phyloP scores from a whole-genome alignment of 2,113 vertebrate species.

The Hepsetus odoe region DNA sequence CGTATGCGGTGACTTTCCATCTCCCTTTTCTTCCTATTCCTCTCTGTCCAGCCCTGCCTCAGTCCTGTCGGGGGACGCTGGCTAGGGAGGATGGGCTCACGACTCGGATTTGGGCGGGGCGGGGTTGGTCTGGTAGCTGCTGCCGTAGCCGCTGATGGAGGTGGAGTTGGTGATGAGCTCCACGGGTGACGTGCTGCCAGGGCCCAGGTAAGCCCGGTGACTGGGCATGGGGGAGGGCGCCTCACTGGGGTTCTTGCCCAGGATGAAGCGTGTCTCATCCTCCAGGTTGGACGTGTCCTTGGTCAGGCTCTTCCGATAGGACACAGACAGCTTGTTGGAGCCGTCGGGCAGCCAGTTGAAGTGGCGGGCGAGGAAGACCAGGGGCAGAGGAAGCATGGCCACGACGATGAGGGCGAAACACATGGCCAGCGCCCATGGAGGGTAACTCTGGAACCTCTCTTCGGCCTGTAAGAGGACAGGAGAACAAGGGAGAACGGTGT shows the following conservation, averaged over 20 bases:
- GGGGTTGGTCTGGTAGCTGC: slow-evolving; percentile 87
- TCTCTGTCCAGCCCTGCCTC: slow-evolving; percentile 50
- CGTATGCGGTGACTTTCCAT: slow-evolving; percentile 56
- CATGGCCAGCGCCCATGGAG: slow-evolving; percentile 89
- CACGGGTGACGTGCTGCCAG: slow-evolving; percentile 83
- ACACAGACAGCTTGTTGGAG: slow-evolving; percentile 94
- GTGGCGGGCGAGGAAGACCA: slow-evolving; percentile 87
- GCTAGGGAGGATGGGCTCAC: slow-evolving; percentile 74
- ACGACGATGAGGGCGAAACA: slow-evolving; percentile 86
- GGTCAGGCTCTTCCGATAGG: slow-evolving; percentile 97
- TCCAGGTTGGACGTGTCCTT: slow-evolving; percentile 98
- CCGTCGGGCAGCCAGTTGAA: slow-evolving; percentile 91
- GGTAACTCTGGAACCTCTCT: slow-evolving; percentile 90
- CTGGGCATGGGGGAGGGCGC: slow-evolving; percentile 92
- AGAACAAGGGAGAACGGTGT: background rate
- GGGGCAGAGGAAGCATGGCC: slow-evolving; percentile 89
- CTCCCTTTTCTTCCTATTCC: slow-evolving; percentile 47
- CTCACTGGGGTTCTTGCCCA: slow-evolving; percentile 91
- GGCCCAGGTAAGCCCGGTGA: slow-evolving; percentile 91
- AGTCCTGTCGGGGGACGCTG: slow-evolving; percentile 46
- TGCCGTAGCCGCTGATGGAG: slow-evolving; percentile 88
- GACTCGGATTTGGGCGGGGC: slow-evolving; percentile 92
- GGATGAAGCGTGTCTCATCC: slow-evolving; percentile 96
- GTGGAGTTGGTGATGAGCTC: slow-evolving; percentile 84
- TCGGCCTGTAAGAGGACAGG: slow-evolving; percentile 76